These are phyloP conservation scores for Hypotaenidia okinawae DNA, from an alignment of 2,797 vertebrate species.

Conservation along the genomic window DNA sequence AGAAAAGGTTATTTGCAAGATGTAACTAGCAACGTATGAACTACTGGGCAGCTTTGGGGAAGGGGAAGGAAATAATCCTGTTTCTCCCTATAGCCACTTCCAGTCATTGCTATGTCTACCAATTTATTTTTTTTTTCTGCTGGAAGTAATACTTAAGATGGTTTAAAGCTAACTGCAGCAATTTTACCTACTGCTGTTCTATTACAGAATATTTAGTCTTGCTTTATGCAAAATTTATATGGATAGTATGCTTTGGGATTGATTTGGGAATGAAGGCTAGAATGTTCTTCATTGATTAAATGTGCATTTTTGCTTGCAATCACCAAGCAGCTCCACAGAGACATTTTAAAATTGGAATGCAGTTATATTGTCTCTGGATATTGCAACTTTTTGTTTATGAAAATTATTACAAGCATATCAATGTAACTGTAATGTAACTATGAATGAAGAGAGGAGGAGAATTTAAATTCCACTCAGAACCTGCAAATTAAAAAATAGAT, in stretches of 20 bases:
- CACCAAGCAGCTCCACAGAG: neutral
- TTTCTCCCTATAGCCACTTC: neutral
- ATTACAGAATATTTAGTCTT: neutral
- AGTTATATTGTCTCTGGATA: neutral
- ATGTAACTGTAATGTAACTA: neutral
- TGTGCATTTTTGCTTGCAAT: neutral
- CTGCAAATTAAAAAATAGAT: neutral
- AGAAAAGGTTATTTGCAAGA: neutral
- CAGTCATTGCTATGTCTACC: neutral
- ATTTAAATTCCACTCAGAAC: neutral
- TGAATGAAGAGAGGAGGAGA: neutral
- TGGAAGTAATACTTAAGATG: neutral
- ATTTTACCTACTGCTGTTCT: constrained; percentile 4
- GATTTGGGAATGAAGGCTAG: neutral
- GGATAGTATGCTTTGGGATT: neutral
- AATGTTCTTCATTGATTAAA: neutral
- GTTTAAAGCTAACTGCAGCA: neutral
- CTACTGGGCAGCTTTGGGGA: neutral
- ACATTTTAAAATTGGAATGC: neutral
- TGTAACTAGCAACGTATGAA: neutral
- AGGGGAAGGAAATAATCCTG: neutral
- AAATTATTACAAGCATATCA: neutral
- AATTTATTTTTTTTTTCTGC: neutral
- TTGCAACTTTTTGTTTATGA: neutral
- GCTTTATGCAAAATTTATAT: neutral